Evolutionary conservation across 1,140 invertebrate genomes (phyloP), one percentile per base, ranked within the genome.

Genomic region (Drosophila sp.): DNA sequence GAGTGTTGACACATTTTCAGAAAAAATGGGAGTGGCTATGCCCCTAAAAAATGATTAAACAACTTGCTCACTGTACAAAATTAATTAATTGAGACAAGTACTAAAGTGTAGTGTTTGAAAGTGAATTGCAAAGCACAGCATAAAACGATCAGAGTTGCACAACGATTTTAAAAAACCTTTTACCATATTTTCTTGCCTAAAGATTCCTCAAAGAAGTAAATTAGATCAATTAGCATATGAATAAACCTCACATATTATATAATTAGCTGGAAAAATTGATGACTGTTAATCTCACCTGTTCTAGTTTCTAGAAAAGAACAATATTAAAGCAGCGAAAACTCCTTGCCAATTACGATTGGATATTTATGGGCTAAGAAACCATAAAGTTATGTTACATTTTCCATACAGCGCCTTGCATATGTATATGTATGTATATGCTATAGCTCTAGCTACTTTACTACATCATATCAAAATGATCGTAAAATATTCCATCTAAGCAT

Each of bases 341-440:
- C 44, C 25, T 25, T 47, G 44, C 44, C 44, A 50, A 50, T 50
- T 50, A 27, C 2, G 8, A 3, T 27, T 50, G 23, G 8, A 10
- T 27, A 50, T 50, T 50, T 50, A 50, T 50, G 0, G 23, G 7
- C 3, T 10, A 27, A 17, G 17, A 17, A 11, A 0, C 72, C 65
- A 76, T 76, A 70, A 76, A 76, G 72, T 60, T 76, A 76, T 70
- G 73, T 76, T 76, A 76, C 73, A 76, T 64, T 60, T 76, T 41
- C 75, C 70, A 35, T 35, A 35, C 56, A 64, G 17, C 71, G 78
- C 64, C 68, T 3, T 62, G 5, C 6, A 17, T 23, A 4, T 17
- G 5, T 33, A 33, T 3, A 33, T 33, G 5, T 33, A 33, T 8
- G 27, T 7, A 29, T 57, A 70, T 79, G 71, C 79, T 6, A 61